A percentile compares a stretch with the other conserved stretches of the same genome.
phyloP scores from a whole-genome alignment of 2,113 vertebrate genomes.

The Propithecus coquereli region DNA sequence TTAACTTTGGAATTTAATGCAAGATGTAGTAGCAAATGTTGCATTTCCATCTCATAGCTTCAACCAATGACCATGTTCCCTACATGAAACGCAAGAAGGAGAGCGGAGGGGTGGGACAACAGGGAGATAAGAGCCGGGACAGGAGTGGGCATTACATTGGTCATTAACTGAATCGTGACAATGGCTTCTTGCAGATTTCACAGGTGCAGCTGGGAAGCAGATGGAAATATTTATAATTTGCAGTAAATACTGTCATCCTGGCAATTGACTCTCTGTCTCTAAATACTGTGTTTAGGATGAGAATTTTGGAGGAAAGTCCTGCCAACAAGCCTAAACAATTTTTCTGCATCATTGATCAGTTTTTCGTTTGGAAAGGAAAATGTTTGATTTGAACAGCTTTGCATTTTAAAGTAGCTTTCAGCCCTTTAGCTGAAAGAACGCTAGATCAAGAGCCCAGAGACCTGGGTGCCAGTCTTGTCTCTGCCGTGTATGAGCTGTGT shows the following conservation, averaged over 20 bases:
- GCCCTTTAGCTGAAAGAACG: background rate
- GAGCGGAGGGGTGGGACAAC: background rate
- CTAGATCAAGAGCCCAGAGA: background rate
- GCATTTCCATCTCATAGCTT: background rate
- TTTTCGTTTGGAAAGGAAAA: background rate
- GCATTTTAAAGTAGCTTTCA: background rate
- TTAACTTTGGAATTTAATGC: slow-evolving; percentile 41
- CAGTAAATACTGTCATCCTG: background rate
- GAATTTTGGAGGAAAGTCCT: background rate
- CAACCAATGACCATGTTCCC: background rate
- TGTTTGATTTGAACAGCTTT: background rate
- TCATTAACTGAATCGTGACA: background rate
- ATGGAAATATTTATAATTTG: background rate
- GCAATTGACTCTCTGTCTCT: background rate
- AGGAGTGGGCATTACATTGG: background rate
- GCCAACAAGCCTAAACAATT: background rate
- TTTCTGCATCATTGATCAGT: background rate
- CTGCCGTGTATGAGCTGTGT: accelerated
- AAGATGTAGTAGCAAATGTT: slow-evolving; percentile 45
- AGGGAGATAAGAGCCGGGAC: accelerated
- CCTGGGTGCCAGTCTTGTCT: background rate
- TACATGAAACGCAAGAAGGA: background rate
- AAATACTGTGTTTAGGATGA: background rate
- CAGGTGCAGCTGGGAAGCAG: background rate
- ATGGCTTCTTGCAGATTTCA: background rate